phyloP scores from a whole-genome alignment of 2,888 invertebrate genomes.

The Synanthedon formicaeformis region DNA sequence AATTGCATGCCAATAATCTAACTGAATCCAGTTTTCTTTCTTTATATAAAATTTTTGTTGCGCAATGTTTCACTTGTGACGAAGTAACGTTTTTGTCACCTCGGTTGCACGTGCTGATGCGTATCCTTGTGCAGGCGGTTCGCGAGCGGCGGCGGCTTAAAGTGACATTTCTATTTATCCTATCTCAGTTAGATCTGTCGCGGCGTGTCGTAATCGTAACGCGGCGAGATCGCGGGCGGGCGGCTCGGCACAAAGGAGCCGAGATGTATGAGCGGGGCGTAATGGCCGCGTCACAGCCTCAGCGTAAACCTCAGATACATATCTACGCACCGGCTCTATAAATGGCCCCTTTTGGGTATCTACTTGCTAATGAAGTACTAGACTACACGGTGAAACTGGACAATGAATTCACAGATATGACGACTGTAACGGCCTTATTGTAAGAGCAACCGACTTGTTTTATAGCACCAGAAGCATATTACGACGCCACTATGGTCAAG shows the following conservation, averaged over 20 bases:
- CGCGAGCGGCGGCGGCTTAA: slow-evolving; percentile 47
- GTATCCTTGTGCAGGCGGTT: slow-evolving; percentile 41
- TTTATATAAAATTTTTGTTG: not conserved
- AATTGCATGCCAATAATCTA: slow-evolving; percentile 57
- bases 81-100: slow-evolving; percentile 47
- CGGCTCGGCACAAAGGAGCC: slow-evolving; percentile 58
- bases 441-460: slow-evolving; percentile 38
- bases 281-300: slow-evolving; percentile 61
- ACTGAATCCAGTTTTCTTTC: slow-evolving; percentile 17
- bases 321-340: slow-evolving; percentile 62
- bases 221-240: slow-evolving; percentile 40
- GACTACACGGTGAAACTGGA: slow-evolving; percentile 49
- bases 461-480: slow-evolving; percentile 20
- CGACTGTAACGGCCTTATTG: slow-evolving; percentile 43
- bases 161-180: slow-evolving; percentile 65
- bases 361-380: slow-evolving; percentile 64
- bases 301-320: slow-evolving; percentile 43
- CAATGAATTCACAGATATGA: slow-evolving; percentile 57
- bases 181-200: slow-evolving; percentile 62
- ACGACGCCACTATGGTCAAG: slow-evolving; percentile 1
- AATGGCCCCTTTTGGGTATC: slow-evolving; percentile 67
- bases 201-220: slow-evolving; percentile 59
- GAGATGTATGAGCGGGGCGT: slow-evolving; percentile 56
- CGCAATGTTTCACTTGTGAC: not conserved
- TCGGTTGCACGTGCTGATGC: slow-evolving; percentile 37